Conservation (phyloP, 2,888 invertebrate species). For the Noctua comes region DNA sequence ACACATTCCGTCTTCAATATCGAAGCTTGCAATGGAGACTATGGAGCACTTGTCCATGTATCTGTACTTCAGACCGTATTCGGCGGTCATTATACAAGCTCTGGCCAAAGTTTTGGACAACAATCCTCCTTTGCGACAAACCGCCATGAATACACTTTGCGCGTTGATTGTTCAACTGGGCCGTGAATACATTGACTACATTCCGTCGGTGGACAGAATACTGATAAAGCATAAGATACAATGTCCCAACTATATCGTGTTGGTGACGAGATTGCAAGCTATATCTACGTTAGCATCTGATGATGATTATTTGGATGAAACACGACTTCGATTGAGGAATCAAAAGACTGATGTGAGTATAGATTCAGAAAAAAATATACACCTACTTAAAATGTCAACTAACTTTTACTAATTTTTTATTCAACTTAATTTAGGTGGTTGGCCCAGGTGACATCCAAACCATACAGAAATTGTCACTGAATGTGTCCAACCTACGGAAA, state of each 20-base stretch:
- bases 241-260: slow-evolving; percentile 94
- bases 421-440: slow-evolving; percentile 75
- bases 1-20: slow-evolving; percentile 95
- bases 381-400: neutral
- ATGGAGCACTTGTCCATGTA: slow-evolving; percentile 97
- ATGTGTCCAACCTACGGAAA: slow-evolving; percentile 94
- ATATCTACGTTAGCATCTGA: slow-evolving; percentile 95
- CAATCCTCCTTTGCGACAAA: slow-evolving; percentile 93
- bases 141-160: slow-evolving; percentile 97
- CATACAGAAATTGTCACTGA: slow-evolving; percentile 95
- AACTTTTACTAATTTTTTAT: neutral
- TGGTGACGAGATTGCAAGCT: slow-evolving; percentile 93
- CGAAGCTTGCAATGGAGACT: slow-evolving; percentile 94
- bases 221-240: slow-evolving; percentile 95
- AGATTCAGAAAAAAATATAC: neutral
- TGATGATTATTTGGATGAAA: slow-evolving; percentile 92
- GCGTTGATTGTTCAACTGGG: slow-evolving; percentile 97
- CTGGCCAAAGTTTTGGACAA: slow-evolving; percentile 96
- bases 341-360: slow-evolving; percentile 92
- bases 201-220: slow-evolving; percentile 97
- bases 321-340: slow-evolving; percentile 92
- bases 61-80: slow-evolving; percentile 97
- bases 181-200: slow-evolving; percentile 97
- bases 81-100: slow-evolving; percentile 98
- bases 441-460: slow-evolving; percentile 88